Evolutionary conservation across 2,113 vertebrate genomes (phyloP).

Genomic region (Peromyscus leucopus): DNA sequence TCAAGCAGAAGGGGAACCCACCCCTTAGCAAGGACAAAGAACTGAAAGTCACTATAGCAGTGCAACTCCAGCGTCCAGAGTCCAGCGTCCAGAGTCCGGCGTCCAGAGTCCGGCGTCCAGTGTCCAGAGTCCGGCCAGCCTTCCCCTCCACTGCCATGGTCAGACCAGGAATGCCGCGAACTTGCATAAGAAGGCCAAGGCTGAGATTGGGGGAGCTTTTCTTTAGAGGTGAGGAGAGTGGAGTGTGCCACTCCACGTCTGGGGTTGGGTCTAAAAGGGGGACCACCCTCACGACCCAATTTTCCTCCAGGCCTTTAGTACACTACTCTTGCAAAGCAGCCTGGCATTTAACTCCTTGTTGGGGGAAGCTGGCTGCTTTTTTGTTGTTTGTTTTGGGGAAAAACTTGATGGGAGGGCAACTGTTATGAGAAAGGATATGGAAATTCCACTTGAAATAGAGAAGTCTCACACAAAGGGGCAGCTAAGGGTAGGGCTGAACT

Average conservation of each 20-base stretch:
- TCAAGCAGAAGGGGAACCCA: background rate
- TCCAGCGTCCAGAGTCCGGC: background rate
- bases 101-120: background rate
- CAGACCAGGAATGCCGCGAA: background rate
- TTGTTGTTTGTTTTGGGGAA: background rate
- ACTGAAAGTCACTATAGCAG: background rate
- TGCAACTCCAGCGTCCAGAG: no score
- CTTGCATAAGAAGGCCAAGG: background rate
- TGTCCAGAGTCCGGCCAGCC: background rate
- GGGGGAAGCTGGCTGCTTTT: background rate
- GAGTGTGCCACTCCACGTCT: no score
- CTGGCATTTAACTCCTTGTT: background rate
- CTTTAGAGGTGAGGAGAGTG: background rate
- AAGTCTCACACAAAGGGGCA: background rate
- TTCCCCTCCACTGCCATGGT: no score
- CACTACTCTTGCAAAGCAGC: background rate
- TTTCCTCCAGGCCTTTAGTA: background rate
- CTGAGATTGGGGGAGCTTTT: background rate
- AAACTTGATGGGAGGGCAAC: background rate
- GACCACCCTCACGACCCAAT: background rate
- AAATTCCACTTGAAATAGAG: slow-evolving; percentile 54
- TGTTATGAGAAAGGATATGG: slow-evolving; percentile 37
- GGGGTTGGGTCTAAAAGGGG: background rate
- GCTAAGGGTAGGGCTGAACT: background rate
- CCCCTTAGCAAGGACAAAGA: background rate